Base-by-base conservation (phyloP, 1,140 invertebrate species). In the Leptonema lineaticorne region DNA sequence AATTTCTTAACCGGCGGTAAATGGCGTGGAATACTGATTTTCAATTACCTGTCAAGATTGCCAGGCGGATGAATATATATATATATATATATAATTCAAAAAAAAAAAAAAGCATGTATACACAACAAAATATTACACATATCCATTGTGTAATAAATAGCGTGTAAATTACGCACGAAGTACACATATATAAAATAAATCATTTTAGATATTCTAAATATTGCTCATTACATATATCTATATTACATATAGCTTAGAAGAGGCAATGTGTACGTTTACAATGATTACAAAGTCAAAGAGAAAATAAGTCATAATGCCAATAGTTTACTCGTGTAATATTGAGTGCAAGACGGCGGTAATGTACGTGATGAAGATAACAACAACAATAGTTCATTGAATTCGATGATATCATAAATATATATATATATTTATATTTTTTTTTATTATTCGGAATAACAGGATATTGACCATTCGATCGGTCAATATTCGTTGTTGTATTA, bases 31-130 rank as follows among this genome's bases (percentile, higher is more conserved):
- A 45, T 62, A 62, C 59, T 37, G 59, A 62, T 62, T 41, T 62
- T 62, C 59, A 62, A 62, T 62, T 62, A 45, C 30, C 59, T 62
- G 22, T 37, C 33, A 62, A 29, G 37, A 62, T 62, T 62, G 50
- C 22, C 50, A 24, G 20, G 11, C 37, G 14, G 14, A 8, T 48
- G 22, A n/a, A 24, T 20, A 48, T 4, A 48, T 11, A 41, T 11
- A 41, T 16, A 41, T 11, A 41, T 16, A 41, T 11, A 11, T 16
- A 41, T 4, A 1, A 2, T 41, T n/a, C n/a, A n/a, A n/a, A n/a
- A n/a, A n/a, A n/a, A n/a, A n/a, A n/a, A n/a, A n/a, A n/a, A n/a
- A n/a, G 5, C 16, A 14, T 45, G 16, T 16, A 16, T 16, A 45
- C 37, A 45, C 14, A 45, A 45, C 37, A 45, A n/a, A n/a, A n/a